These are phyloP conservation scores for Gambusia holbrooki DNA, from an alignment of 2,113 vertebrate species.

Conservation along the genomic window DNA sequence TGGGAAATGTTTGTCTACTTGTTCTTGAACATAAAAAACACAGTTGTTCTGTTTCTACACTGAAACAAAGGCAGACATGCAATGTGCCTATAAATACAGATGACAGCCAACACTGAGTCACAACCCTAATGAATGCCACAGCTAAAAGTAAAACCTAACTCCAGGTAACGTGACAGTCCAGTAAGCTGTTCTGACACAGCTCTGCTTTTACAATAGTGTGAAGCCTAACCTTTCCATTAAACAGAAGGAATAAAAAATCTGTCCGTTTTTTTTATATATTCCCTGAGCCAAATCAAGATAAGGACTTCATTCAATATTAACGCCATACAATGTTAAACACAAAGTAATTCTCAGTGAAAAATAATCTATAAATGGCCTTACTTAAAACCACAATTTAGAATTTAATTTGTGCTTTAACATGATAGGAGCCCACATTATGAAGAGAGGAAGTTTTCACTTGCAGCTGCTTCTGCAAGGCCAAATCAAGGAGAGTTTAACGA, in stretches of 20 bases:
- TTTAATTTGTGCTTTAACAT: conserved; percentile 33
- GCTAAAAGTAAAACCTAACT: conserved; percentile 40
- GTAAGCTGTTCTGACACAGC: conserved; percentile 21
- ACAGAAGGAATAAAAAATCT: not conserved
- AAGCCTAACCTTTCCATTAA: conserved; percentile 54
- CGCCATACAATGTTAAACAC: conserved; percentile 20
- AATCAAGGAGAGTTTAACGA: conserved; percentile 21
- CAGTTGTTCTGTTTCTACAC: not conserved
- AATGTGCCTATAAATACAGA: conserved; percentile 14
- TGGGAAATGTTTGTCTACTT: too few relatives aligned
- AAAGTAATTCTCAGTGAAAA: conserved; percentile 2
- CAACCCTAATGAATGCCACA: conserved; percentile 39
- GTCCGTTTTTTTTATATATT: conserved; percentile 8
- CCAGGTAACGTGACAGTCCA: conserved; percentile 19
- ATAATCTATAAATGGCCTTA: conserved; percentile 33
- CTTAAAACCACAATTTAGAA: conserved; percentile 20
- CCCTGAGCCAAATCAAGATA: conserved; percentile 1
- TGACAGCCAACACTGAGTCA: conserved; percentile 37
- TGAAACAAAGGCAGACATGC: not conserved
- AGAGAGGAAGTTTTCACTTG: not conserved
- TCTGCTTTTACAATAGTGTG: conserved; percentile 3
- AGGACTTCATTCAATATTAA: conserved; percentile 39
- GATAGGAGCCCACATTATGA: conserved; percentile 7
- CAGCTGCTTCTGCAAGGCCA: conserved; percentile 40
- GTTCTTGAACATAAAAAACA: too few relatives aligned